Percentiles rank a stretch among this genome's conserved stretches.
These are phyloP conservation scores for Orius insidiosus DNA, from an alignment of 1,140 invertebrate species.

Conservation along the genomic window DNA sequence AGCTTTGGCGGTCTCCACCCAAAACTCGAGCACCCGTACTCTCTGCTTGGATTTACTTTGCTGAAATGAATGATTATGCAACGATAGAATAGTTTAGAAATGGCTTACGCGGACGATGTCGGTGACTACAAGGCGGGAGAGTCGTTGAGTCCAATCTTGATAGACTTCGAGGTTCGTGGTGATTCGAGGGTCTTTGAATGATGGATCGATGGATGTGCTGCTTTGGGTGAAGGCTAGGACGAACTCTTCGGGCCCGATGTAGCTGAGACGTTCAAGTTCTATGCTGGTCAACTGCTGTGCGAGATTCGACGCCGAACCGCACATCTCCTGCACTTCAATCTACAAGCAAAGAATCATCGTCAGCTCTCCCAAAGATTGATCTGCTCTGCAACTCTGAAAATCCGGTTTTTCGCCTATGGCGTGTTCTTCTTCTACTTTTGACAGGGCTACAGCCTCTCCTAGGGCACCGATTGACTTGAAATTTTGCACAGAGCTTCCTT, in stretches of 20 bases:
- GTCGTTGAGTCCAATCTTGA: conserved; percentile 88
- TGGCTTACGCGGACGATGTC: conserved; percentile 78
- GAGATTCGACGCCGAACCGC: conserved; percentile 57
- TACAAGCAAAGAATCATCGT: conserved; percentile 25
- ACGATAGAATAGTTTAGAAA: too few species aligned
- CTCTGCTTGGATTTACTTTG: conserved; percentile 67
- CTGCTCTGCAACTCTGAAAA: too few species aligned
- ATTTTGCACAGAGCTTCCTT: too few species aligned
- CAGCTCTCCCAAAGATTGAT: too few species aligned
- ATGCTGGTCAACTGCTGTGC: conserved; percentile 87
- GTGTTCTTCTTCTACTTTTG: too few species aligned
- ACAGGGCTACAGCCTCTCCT: too few species aligned
- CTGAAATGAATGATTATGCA: too few species aligned
- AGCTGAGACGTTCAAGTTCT: conserved; percentile 77
- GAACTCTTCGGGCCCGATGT: conserved; percentile 90
- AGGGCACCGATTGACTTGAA: too few species aligned
- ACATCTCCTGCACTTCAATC: conserved; percentile 57
- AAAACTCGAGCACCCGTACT: conserved; percentile 79
- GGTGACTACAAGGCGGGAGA: conserved; percentile 84
- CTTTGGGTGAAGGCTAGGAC: conserved; percentile 77
- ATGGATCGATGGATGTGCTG: conserved; percentile 44
- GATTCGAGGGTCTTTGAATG: conserved; percentile 43
- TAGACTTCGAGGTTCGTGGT: conserved; percentile 85
- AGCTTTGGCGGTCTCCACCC: conserved; percentile 86
- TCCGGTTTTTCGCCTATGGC: too few species aligned